phyloP scores from a whole-genome alignment of 2,888 invertebrate species.

The Chrysolina haemoptera region DNA sequence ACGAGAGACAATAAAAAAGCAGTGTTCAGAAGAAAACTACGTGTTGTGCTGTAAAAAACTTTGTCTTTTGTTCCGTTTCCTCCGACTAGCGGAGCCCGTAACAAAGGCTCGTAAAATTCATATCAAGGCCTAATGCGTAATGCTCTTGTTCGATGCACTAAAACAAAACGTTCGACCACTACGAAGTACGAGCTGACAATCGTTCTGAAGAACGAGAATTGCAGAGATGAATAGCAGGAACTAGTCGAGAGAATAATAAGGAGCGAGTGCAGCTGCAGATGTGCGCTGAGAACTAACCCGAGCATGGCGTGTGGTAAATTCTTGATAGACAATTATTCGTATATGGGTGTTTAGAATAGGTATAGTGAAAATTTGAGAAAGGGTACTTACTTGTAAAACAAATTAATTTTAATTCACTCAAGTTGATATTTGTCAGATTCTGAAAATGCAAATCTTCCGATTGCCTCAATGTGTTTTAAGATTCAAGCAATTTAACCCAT shows the following conservation, averaged over 20 bases:
- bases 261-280: conserved; percentile 9
- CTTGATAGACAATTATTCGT: not conserved
- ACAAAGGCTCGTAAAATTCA: conserved; percentile 38
- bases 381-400: too few relatives aligned
- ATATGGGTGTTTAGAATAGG: not conserved
- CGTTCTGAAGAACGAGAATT: conserved; percentile 4
- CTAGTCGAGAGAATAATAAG: conserved; percentile 3
- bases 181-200: conserved; percentile 17
- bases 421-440: too few relatives aligned
- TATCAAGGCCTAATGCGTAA: conserved; percentile 35
- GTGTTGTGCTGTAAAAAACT: not conserved
- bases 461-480: too few relatives aligned
- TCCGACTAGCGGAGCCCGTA: not conserved
- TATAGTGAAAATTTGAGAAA: too few relatives aligned
- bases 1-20: not conserved
- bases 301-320: not conserved
- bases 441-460: too few relatives aligned
- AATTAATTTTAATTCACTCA: too few relatives aligned
- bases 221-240: conserved; percentile 15
- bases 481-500: too few relatives aligned
- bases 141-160: conserved; percentile 28
- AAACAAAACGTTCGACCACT: conserved; percentile 27
- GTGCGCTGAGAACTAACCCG: not conserved
- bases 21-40: not conserved
- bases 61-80: conserved; percentile 17